Evolutionary conservation across 2,888 invertebrate genomes (phyloP).

Genomic region (Eupeodes luniger): DNA sequence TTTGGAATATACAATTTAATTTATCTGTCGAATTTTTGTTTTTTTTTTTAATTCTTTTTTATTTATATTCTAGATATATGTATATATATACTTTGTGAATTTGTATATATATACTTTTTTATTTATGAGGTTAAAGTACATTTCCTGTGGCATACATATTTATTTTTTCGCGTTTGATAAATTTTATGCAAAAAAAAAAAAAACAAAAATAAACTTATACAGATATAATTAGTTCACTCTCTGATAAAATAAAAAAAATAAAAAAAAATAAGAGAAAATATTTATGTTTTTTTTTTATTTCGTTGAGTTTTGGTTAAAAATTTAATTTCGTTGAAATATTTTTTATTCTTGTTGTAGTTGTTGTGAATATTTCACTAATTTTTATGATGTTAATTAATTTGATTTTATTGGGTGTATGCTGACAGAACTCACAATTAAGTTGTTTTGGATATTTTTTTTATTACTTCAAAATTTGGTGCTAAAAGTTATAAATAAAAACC

Average conservation of each 20-base stretch:
- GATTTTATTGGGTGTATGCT: slow-evolving; percentile 50
- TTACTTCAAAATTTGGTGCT: background rate
- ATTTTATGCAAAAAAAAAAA: background rate
- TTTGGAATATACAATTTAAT: slow-evolving; percentile 32
- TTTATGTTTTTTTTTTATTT: background rate
- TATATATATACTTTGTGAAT: background rate
- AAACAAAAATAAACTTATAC: slow-evolving; percentile 24
- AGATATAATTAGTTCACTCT: slow-evolving; percentile 37
- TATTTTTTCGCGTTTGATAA: slow-evolving; percentile 30
- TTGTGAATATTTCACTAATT: slow-evolving; percentile 5
- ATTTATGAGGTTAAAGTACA: slow-evolving; percentile 50
- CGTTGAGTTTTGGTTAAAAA: background rate
- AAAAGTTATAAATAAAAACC: slow-evolving; percentile 2
- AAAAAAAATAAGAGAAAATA: background rate
- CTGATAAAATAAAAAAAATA: slow-evolving; percentile 17
- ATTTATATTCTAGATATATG: background rate
- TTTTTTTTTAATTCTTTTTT: background rate
- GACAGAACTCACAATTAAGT: slow-evolving; percentile 21
- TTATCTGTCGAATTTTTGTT: slow-evolving; percentile 23
- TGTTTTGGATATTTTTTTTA: background rate
- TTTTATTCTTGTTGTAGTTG: background rate
- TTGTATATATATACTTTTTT: background rate
- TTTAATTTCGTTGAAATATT: slow-evolving; percentile 28
- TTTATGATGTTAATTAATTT: slow-evolving; percentile 55
- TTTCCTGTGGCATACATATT: slow-evolving; percentile 59